Evolutionary conservation across 2,113 vertebrate genomes (phyloP).

Genomic region (Neodontobutis hainanensis): DNA sequence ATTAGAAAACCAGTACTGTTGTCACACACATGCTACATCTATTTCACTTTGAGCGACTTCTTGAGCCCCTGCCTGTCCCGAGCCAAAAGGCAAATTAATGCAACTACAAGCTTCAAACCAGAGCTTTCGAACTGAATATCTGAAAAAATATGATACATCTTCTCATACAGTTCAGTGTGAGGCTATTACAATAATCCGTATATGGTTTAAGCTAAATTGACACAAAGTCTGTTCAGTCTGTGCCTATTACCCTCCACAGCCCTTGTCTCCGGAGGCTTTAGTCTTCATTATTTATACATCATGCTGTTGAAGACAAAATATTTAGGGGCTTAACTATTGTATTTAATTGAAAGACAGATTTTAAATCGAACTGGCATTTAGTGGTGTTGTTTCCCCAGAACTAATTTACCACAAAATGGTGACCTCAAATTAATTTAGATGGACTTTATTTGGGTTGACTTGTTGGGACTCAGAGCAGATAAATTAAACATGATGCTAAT

Average conservation of each 20-base stretch:
- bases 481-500: conserved; percentile 26
- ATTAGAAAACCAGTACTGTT: no score
- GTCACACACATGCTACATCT: no score
- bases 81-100: no score
- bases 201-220: conserved; percentile 40
- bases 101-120: no score
- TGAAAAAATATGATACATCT: no score
- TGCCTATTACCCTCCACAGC: conserved; percentile 29
- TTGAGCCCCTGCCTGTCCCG: no score
- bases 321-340: neutral
- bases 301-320: conserved; percentile 9
- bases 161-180: conserved; percentile 20
- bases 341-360: conserved; percentile 20
- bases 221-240: conserved; percentile 38
- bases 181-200: conserved; percentile 44
- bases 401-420: conserved; percentile 2
- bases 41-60: no score
- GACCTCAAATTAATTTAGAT: conserved; percentile 10
- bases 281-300: conserved; percentile 23
- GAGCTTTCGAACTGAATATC: no score
- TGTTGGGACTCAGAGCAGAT: conserved; percentile 12
- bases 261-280: conserved; percentile 30
- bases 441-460: conserved; percentile 20
- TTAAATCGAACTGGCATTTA: conserved; percentile 14
- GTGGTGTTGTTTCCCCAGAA: conserved; percentile 9